Evolutionary conservation across 2,888 invertebrate genomes (phyloP).

Genomic region (Blastobasis adustella): DNA sequence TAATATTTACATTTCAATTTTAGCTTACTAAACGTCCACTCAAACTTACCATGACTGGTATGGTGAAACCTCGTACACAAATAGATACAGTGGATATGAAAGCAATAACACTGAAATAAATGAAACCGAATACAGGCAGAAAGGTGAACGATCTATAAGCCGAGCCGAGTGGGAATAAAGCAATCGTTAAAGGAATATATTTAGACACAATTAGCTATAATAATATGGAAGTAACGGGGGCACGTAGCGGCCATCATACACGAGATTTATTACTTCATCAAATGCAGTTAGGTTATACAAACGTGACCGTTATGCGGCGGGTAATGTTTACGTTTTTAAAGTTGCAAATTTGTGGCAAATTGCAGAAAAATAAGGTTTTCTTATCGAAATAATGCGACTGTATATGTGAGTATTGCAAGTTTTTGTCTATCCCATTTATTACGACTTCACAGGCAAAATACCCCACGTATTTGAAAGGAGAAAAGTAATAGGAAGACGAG

Average conservation of each 20-base stretch:
- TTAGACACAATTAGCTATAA: slow-evolving; percentile 26
- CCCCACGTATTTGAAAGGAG: no score
- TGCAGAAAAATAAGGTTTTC: no score
- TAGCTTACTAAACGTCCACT: no score
- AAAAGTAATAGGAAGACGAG: no score
- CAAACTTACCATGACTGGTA: background rate
- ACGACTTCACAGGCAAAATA: no score
- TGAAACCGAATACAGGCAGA: background rate
- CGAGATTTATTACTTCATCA: slow-evolving; percentile 14
- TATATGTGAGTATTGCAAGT: no score
- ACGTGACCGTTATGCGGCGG: background rate
- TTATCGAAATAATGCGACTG: no score
- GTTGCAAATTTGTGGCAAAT: no score
- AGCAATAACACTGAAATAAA: background rate
- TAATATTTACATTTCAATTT: no score
- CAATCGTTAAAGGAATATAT: slow-evolving; percentile 15
- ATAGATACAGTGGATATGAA: background rate
- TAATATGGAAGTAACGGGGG: slow-evolving; percentile 14
- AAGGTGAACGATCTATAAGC: slow-evolving; percentile 9
- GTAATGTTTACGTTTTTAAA: background rate
- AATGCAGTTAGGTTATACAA: background rate
- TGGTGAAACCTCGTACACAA: background rate
- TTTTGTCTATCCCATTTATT: no score
- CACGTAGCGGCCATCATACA: slow-evolving; percentile 15
- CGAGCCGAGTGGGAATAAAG: slow-evolving; percentile 7